Evolutionary conservation across 2,797 vertebrate species (phyloP).

Genomic region (Staurois parvus): DNA sequence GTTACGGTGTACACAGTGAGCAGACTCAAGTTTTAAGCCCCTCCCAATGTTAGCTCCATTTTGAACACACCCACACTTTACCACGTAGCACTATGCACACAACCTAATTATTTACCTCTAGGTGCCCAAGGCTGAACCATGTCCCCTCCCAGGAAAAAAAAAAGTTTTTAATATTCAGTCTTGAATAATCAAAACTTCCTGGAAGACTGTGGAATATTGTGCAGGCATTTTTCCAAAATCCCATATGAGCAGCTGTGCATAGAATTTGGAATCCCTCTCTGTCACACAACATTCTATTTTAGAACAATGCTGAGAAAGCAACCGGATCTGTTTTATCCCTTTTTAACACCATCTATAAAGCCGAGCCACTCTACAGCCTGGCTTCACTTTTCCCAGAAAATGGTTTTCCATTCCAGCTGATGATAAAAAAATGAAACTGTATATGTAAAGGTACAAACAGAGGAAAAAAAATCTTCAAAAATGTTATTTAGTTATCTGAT

Average conservation of each 20-base stretch:
- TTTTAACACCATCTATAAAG: slow-evolving; percentile 20
- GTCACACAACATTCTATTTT: slow-evolving; percentile 1
- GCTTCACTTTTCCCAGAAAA: slow-evolving; percentile 1
- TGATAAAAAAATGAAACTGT: not conserved
- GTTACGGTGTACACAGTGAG: too few species aligned
- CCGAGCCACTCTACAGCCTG: not conserved
- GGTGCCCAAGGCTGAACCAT: too few species aligned
- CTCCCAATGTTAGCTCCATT: too few species aligned
- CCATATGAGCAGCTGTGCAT: slow-evolving; percentile 25
- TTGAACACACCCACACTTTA: too few species aligned
- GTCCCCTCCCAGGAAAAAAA: too few species aligned
- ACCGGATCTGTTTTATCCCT: slow-evolving; percentile 8
- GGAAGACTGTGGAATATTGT: slow-evolving; percentile 14
- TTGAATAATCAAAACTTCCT: not conserved
- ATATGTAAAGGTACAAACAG: not conserved
- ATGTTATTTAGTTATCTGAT: not conserved
- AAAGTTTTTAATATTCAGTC: too few species aligned
- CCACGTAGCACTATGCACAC: too few species aligned
- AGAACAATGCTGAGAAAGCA: slow-evolving; percentile 40
- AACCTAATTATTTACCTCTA: too few species aligned
- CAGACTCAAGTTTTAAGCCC: too few species aligned
- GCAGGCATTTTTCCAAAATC: slow-evolving; percentile 17
- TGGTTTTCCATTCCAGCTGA: not conserved
- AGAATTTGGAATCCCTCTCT: not conserved
- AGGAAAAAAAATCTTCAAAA: not conserved